These are phyloP conservation scores for Otus sunia DNA, from an alignment of 2,113 vertebrate genomes.

Conservation along the genomic window DNA sequence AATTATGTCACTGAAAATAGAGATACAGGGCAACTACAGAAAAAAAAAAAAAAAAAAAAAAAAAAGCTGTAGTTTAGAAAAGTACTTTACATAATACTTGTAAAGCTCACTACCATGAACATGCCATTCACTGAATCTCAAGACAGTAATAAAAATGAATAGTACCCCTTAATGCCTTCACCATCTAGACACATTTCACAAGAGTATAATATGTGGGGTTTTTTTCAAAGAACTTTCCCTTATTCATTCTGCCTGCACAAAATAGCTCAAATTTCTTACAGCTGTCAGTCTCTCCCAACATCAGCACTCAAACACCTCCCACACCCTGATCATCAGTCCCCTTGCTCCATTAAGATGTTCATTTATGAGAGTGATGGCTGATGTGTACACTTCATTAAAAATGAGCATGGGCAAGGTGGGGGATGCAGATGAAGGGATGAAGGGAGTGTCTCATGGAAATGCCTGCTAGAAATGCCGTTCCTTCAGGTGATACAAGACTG, in stretches of 20 bases:
- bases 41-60: not conserved
- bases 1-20: not conserved
- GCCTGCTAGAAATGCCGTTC: not conserved
- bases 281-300: not conserved
- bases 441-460: not conserved
- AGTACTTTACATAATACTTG: not conserved
- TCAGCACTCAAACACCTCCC: not conserved
- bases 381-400: not conserved
- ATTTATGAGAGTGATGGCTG: not conserved
- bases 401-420: not conserved
- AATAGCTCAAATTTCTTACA: not conserved
- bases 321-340: not conserved
- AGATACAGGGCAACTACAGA: not conserved
- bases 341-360: not conserved
- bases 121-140: not conserved
- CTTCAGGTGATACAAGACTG: not conserved
- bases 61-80: not conserved
- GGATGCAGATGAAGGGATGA: not conserved
- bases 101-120: not conserved
- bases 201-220: rapidly evolving
- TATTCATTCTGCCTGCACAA: not conserved
- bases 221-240: not conserved
- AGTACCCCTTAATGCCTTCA: not conserved
- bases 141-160: not conserved
- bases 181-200: not conserved